Evolutionary conservation across 2,113 vertebrate species (phyloP).

Genomic region (Eolophus roseicapilla): DNA sequence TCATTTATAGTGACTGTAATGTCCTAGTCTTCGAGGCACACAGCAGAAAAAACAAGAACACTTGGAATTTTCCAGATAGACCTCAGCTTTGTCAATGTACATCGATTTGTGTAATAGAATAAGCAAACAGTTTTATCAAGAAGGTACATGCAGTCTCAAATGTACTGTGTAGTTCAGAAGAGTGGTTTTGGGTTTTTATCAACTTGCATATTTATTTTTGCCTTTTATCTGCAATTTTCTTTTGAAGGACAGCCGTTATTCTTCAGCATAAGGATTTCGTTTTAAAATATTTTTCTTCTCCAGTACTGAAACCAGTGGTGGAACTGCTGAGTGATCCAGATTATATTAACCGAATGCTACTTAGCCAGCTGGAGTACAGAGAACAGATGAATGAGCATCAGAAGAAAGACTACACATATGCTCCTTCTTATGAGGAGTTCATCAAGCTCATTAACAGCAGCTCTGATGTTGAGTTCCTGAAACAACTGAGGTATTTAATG

Average conservation of each 20-base stretch:
- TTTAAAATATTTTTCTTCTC: slow-evolving; percentile 44
- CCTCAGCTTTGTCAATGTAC: background rate
- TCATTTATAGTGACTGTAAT: background rate
- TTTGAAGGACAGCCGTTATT: background rate
- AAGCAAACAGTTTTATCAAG: background rate
- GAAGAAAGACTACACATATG: slow-evolving; percentile 96
- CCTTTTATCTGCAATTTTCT: background rate
- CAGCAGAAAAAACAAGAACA: background rate
- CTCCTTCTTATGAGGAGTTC: slow-evolving; percentile 98
- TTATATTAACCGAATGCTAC: slow-evolving; percentile 93
- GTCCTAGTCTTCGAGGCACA: background rate
- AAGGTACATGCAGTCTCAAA: background rate
- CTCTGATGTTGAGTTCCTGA: slow-evolving; percentile 93
- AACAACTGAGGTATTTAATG: slow-evolving; percentile 89
- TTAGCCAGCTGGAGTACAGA: slow-evolving; percentile 92
- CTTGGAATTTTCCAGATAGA: background rate
- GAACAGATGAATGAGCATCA: slow-evolving; percentile 94
- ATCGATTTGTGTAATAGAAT: background rate
- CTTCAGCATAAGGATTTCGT: background rate
- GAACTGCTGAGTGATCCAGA: slow-evolving; percentile 95
- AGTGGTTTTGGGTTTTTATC: background rate
- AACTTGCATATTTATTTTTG: background rate
- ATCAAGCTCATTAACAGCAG: slow-evolving; percentile 97
- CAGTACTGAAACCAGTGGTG: slow-evolving; percentile 93
- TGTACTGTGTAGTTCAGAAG: background rate